Percentiles rank a stretch among this genome's conserved stretches.
These are phyloP conservation scores for Bombus waltoni DNA, from an alignment of 1,140 invertebrate genomes.

Conservation along the genomic window DNA sequence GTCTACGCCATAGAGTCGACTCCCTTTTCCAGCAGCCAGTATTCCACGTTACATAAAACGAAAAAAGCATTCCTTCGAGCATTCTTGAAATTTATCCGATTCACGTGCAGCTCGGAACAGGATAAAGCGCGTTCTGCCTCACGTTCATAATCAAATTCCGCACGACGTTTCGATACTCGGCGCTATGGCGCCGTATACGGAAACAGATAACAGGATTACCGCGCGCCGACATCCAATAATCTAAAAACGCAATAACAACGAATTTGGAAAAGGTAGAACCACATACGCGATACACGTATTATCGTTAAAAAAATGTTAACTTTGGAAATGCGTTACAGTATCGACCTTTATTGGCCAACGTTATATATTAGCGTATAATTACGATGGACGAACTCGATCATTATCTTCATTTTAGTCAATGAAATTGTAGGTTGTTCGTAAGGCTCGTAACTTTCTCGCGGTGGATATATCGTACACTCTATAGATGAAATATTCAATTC, in stretches of 20 bases:
- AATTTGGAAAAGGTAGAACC: not conserved
- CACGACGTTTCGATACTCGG: not conserved
- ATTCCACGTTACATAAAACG: no score
- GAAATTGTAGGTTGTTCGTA: no score
- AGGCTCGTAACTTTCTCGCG: no score
- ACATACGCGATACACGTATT: no score
- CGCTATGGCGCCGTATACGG: not conserved
- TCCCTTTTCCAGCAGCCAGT: not conserved
- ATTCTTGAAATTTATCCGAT: conserved; percentile 9
- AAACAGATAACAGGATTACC: conserved; percentile 17
- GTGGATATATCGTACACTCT: no score
- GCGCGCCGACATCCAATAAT: not conserved
- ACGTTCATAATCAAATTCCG: conserved; percentile 34
- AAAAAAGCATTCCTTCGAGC: not conserved
- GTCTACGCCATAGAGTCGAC: not conserved
- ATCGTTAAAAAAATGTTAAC: no score
- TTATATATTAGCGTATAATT: no score
- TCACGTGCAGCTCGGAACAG: not conserved
- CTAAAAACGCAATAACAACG: conserved; percentile 35
- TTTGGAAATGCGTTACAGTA: no score
- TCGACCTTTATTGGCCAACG: no score
- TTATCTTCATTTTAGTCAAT: no score
- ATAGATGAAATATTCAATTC: no score
- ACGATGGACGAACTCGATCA: no score
- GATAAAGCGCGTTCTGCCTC: not conserved